Evolutionary conservation across 1,140 invertebrate genomes (phyloP).

Genomic region (Rhagoletis zephyria): DNA sequence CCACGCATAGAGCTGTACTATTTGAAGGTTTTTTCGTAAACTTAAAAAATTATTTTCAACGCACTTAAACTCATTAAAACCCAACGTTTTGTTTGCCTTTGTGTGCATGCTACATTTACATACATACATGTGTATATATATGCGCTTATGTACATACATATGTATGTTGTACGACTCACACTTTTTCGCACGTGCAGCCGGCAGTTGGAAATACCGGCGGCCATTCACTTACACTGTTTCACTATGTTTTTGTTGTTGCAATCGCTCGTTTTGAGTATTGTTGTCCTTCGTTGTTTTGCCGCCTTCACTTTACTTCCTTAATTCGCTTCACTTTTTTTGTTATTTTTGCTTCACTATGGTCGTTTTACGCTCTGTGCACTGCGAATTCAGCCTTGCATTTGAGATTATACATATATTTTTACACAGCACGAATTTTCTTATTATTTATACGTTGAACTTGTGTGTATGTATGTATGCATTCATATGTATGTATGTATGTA

Average conservation of each 20-base stretch:
- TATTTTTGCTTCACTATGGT: neutral
- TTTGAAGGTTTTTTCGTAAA: too few relatives aligned
- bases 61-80: too few relatives aligned
- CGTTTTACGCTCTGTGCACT: neutral
- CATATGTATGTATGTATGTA: neutral
- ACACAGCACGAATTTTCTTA: neutral
- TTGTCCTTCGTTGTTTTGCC: neutral
- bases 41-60: too few relatives aligned
- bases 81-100: too few relatives aligned
- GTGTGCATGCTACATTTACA: neutral
- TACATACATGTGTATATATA: neutral
- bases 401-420: neutral
- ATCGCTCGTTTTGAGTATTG: neutral
- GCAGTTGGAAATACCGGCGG: neutral
- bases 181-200: slow-evolving; percentile 5
- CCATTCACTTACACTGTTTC: neutral
- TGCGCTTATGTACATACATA: neutral
- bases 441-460: neutral
- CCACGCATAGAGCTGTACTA: too few relatives aligned
- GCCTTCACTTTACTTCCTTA: neutral
- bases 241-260: neutral
- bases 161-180: neutral
- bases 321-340: neutral
- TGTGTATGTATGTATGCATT: neutral
- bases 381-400: neutral